Evolutionary conservation across 2,113 vertebrate species (phyloP), one percentile per base, ranked within the genome.

Genomic region (Atractosteus spatula): DNA sequence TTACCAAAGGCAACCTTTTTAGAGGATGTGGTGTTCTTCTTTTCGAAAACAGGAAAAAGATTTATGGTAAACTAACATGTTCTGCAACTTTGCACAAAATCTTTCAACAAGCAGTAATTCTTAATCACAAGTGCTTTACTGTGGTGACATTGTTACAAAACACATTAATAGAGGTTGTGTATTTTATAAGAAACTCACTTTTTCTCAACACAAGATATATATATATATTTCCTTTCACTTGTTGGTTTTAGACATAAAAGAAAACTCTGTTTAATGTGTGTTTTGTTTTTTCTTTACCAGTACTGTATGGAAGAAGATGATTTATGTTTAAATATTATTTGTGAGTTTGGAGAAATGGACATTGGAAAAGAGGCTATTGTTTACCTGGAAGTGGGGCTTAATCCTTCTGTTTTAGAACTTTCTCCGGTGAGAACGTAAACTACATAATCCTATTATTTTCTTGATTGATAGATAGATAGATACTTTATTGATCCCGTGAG

Each of bases 261-360:
- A 29, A 29, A 29, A 29, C 29, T 29, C 29, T 29, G 29, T 42
- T 3, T 61, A 13, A 47, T 7, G 12, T 78, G 29, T 29, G 80
- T 81, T 79, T 10, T 78, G 14, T 81, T 74, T 77, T 77, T 68
- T 4, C 54, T 71, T 81, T 63, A 66, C 62, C 77, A 99, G 97
- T 96, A 92, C 78, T 99, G 97, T 78, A 88, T 87, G 68, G 88
- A 81, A 71, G 71, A 74, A 0, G 96, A 98, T 71, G 70, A 66
- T 10, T 68, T 92, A 44, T 99, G 97, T 81, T 91, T 94, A 82
- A 82, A 69, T 66, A 79, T 98, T 77, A 54, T 88, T 56, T 99
- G 97, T 84, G 84, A 81, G 65, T 91, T 99, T 6, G 96, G 95
- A 64, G 91, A 91, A 76, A 83, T 99, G 91, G 96, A 98, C 68